phyloP scores from a whole-genome alignment of 2,113 vertebrate species.

The Eulemur rufifrons region DNA sequence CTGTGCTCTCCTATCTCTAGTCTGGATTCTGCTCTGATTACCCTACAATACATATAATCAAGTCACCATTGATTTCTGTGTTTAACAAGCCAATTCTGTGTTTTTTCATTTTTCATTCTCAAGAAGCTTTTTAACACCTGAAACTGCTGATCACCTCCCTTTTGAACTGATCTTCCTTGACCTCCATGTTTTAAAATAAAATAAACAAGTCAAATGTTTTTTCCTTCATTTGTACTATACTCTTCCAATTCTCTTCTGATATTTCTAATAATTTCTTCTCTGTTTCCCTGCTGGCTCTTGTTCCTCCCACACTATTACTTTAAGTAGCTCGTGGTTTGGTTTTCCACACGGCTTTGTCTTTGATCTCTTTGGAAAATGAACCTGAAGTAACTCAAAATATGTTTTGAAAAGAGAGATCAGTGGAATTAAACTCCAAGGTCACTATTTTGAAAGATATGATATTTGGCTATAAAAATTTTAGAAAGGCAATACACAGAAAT shows the following conservation, averaged over 20 bases:
- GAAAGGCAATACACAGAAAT: not conserved
- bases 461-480: not conserved
- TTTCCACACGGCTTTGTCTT: conserved; percentile 12
- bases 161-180: conserved; percentile 2
- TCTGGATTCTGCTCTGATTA: not conserved
- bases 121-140: not conserved
- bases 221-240: not conserved
- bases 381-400: conserved; percentile 9
- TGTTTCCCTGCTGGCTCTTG: not conserved
- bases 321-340: not conserved
- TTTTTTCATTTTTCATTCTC: not conserved
- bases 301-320: not conserved
- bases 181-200: conserved; percentile 32
- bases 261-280: not conserved
- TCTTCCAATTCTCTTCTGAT: not conserved
- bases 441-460: not conserved
- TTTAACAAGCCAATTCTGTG: not conserved
- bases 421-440: conserved; percentile 3
- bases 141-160: not conserved
- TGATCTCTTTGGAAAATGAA: conserved; percentile 45
- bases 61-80: not conserved
- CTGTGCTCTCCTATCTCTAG: not conserved
- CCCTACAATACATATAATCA: not conserved
- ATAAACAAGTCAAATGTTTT: not conserved
- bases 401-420: not conserved